Evolutionary conservation across 2,797 vertebrate species (phyloP), one percentile per base, ranked within the genome.

Genomic region (Podargus strigoides): DNA sequence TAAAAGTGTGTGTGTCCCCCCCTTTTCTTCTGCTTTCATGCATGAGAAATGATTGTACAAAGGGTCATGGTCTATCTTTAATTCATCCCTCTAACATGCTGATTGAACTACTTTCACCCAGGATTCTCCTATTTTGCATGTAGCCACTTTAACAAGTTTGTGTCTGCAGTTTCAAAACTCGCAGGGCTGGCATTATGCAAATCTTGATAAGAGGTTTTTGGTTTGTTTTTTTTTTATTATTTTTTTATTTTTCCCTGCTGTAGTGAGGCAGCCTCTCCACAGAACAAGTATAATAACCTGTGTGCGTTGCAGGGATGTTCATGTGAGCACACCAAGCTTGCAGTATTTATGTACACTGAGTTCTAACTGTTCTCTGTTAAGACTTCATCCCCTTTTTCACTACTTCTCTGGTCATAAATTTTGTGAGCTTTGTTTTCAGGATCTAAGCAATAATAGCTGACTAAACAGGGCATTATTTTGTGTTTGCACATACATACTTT

Each of bases 11-110:
- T n/a, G n/a, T n/a, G 37, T 21, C 20, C 12, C 20, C 6, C 10
- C 23, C 12, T 30, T n/a, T 76, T 76, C 62, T 52, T 94, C 88
- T 80, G 90, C 85, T 67, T 75, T 79, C 74, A 95, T 60, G 75
- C 75, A 68, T 96, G 85, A 88, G 58, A 92, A 95, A 94, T 52
- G 28, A 76, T 50, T 49, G 49, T 82, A 63, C 49, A 70, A 90
- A 85, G 41, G 64, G 52, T 90, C 32, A 67, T 0, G 0, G 67
- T 77, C 74, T 41, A 70, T 93, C 86, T 94, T 95, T 93, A 93
- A 85, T 93, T 94, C 60, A 92, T 89, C n/a, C 26, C 13, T 64
- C 70, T 76, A 84, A 66, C 26, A 26, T 47, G 67, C 68, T 80
- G 37, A n/a, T 81, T 72, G 62, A 50, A 84, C 30, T 62, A 30